These are phyloP conservation scores for Enteromius viviparus DNA, from an alignment of 2,797 vertebrate species.

Conservation along the genomic window DNA sequence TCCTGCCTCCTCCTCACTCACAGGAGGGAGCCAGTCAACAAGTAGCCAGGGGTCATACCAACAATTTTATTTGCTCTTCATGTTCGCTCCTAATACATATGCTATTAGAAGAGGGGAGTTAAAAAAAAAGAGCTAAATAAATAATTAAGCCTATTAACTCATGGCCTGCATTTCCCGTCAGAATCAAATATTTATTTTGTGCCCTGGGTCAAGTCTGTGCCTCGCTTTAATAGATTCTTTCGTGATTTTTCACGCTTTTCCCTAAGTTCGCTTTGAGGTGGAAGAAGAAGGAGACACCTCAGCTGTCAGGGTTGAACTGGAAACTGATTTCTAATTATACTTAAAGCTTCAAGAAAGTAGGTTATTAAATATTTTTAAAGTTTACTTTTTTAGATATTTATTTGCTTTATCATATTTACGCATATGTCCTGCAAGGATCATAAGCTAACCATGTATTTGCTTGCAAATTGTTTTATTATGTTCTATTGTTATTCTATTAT, in stretches of 20 bases:
- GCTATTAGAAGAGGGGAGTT: slow-evolving; percentile 29
- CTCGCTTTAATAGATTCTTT: slow-evolving; percentile 38
- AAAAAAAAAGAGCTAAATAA: slow-evolving; percentile 44
- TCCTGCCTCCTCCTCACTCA: background rate
- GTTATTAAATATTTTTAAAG: background rate
- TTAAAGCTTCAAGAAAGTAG: background rate
- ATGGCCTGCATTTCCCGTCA: slow-evolving; percentile 25
- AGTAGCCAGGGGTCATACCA: slow-evolving; percentile 30
- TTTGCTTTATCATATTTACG: background rate
- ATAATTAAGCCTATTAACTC: slow-evolving; percentile 54
- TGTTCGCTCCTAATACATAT: slow-evolving; percentile 6
- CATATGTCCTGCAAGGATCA: background rate
- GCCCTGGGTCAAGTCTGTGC: slow-evolving; percentile 39
- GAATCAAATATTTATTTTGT: slow-evolving; percentile 54
- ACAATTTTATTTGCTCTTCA: slow-evolving; percentile 31
- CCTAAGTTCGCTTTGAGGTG: background rate
- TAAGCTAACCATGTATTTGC: background rate
- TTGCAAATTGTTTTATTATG: background rate
- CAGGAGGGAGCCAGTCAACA: slow-evolving; percentile 11
- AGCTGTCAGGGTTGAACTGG: slow-evolving; percentile 11
- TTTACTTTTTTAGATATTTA: background rate
- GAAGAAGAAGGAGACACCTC: slow-evolving; percentile 7
- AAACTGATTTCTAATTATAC: slow-evolving; percentile 8
- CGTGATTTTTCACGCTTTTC: slow-evolving; percentile 33
- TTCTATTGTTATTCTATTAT: background rate